These are phyloP conservation scores for Proteles cristata DNA, from an alignment of 2,113 vertebrate genomes.

Conservation along the genomic window DNA sequence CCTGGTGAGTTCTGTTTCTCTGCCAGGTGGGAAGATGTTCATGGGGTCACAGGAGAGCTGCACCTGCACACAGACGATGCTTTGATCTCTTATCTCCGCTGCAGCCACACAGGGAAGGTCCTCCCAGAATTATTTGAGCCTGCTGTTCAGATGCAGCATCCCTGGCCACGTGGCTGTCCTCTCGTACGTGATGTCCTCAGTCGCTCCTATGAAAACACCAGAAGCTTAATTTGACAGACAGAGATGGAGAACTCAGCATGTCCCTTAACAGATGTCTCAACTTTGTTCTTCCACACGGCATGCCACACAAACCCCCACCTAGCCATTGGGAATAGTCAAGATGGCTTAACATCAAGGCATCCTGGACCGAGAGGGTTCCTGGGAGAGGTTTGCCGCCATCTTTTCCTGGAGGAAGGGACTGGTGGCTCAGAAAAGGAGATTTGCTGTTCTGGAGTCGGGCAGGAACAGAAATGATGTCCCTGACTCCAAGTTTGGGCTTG, in stretches of 20 bases:
- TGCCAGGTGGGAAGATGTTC: not conserved
- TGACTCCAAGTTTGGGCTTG: fast-evolving
- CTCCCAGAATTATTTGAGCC: too few species aligned
- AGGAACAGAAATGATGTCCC: fast-evolving
- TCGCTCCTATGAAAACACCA: not conserved
- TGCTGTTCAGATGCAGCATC: too few species aligned
- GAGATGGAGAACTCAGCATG: fast-evolving
- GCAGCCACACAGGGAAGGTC: not conserved
- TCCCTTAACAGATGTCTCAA: not conserved
- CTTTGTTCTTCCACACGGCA: fast-evolving
- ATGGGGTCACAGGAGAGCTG: fast-evolving
- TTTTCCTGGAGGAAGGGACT: fast-evolving
- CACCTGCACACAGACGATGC: fast-evolving
- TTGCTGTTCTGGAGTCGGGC: fast-evolving
- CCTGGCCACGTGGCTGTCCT: fast-evolving
- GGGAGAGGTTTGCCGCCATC: fast-evolving
- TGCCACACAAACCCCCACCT: not conserved
- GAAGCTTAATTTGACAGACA: not conserved
- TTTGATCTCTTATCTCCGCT: not conserved
- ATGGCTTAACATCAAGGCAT: not conserved
- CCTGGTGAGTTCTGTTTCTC: not conserved
- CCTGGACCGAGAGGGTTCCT: not conserved
- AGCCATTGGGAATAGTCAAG: fast-evolving
- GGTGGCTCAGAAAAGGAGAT: fast-evolving
- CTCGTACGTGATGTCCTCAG: fast-evolving